Conservation (phyloP, 2,113 vertebrate species). For the cat (Felis catus) region DNA sequence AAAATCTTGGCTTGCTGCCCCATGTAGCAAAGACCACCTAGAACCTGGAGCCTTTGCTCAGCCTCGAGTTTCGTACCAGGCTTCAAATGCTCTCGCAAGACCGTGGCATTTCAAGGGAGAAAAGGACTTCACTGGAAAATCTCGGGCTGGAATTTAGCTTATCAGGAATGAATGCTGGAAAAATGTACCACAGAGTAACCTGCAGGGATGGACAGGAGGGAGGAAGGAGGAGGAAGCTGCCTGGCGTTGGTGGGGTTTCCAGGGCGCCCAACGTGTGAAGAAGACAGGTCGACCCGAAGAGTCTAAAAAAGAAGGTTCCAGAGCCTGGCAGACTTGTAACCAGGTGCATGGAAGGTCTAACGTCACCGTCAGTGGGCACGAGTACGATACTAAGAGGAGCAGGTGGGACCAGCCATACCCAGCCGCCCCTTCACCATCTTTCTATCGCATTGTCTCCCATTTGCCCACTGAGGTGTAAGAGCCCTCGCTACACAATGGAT, state of each 20-base stretch:
- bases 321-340: not conserved
- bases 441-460: not conserved
- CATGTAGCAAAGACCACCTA: not conserved
- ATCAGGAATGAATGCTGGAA: not conserved
- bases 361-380: not conserved
- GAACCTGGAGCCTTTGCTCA: not conserved
- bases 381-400: not conserved
- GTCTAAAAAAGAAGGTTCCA: too few relatives aligned
- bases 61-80: not conserved
- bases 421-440: not conserved
- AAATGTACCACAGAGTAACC: not conserved
- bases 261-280: not conserved
- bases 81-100: not conserved
- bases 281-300: not conserved
- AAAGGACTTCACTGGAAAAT: not conserved
- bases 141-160: not conserved
- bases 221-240: not conserved
- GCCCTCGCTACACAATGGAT: rapidly evolving
- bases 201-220: not conserved
- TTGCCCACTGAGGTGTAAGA: too few relatives aligned
- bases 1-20: not conserved
- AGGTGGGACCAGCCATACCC: too few relatives aligned
- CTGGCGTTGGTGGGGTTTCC: not conserved
- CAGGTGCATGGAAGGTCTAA: not conserved
- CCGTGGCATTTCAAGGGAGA: not conserved